A percentile compares a stretch with the other conserved stretches of the same genome.
Evolutionary conservation across 2,888 invertebrate genomes (phyloP).

Genomic region (Nebria brevicollis): DNA sequence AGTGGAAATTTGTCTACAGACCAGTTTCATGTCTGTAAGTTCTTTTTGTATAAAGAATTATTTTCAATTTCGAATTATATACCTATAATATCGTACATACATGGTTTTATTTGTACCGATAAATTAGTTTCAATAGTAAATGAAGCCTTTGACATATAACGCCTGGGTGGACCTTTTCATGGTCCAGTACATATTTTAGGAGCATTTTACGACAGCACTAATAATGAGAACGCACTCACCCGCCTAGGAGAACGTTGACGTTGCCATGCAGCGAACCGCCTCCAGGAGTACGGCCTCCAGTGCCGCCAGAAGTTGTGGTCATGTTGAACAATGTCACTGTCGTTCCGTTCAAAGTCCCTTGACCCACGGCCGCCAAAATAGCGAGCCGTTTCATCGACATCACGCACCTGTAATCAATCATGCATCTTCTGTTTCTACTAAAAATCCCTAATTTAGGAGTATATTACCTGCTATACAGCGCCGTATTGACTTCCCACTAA

Average conservation of each 20-base stretch:
- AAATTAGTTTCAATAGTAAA: too few species aligned
- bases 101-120: too few species aligned
- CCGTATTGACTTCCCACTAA: constrained; percentile 43
- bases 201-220: too few species aligned
- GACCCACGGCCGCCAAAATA: constrained; percentile 66
- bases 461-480: constrained; percentile 45
- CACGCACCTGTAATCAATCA: constrained; percentile 62
- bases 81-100: too few species aligned
- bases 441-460: not conserved
- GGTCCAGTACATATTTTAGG: too few species aligned
- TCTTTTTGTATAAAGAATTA: too few species aligned
- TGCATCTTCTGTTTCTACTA: not conserved
- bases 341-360: constrained; percentile 65
- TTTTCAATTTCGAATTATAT: too few species aligned
- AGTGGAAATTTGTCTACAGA: too few species aligned
- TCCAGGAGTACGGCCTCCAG: constrained; percentile 20
- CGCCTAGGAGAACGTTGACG: constrained; percentile 80
- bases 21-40: too few species aligned
- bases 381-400: constrained; percentile 77
- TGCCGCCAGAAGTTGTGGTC: constrained; percentile 50
- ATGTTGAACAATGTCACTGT: constrained; percentile 57
- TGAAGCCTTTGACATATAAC: too few species aligned
- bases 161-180: too few species aligned
- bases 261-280: constrained; percentile 65
- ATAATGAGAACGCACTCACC: constrained; percentile 67